Conservation (phyloP, 1,140 invertebrate species). For the Limonius californicus region DNA sequence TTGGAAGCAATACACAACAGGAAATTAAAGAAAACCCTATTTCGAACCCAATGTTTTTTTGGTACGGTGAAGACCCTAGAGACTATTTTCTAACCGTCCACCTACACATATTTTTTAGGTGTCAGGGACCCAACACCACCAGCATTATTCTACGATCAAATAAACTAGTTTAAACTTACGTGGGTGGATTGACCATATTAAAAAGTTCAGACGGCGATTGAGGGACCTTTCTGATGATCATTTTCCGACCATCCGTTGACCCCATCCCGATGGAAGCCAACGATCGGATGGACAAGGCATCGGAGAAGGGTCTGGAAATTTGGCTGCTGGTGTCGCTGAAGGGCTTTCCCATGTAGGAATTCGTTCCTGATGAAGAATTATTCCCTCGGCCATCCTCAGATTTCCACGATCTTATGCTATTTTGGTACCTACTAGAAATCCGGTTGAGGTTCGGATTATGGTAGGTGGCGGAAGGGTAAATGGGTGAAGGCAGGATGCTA, state of each 20-base stretch:
- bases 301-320: conserved; percentile 47
- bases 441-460: background rate
- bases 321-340: conserved; percentile 38
- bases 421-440: background rate
- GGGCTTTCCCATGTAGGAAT: conserved; percentile 10
- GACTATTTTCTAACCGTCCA: too few relatives aligned
- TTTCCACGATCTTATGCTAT: background rate
- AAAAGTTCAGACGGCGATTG: conserved; percentile 77
- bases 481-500: background rate
- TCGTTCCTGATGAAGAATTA: background rate
- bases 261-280: conserved; percentile 80
- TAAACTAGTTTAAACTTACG: conserved; percentile 71
- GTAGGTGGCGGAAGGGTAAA: background rate
- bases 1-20: too few relatives aligned
- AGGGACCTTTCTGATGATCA: conserved; percentile 75
- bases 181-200: conserved; percentile 73
- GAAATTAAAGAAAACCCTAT: too few relatives aligned
- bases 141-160: too few relatives aligned
- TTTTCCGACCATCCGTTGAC: conserved; percentile 78
- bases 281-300: conserved; percentile 67
- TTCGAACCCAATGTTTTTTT: too few relatives aligned
- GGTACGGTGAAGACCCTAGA: too few relatives aligned
- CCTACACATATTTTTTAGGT: too few relatives aligned
- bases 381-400: background rate
- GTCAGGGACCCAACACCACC: too few relatives aligned